Evolutionary conservation across 2,113 vertebrate genomes (phyloP), one percentile per base, ranked within the genome.

Genomic region (Amphiprion percula): DNA sequence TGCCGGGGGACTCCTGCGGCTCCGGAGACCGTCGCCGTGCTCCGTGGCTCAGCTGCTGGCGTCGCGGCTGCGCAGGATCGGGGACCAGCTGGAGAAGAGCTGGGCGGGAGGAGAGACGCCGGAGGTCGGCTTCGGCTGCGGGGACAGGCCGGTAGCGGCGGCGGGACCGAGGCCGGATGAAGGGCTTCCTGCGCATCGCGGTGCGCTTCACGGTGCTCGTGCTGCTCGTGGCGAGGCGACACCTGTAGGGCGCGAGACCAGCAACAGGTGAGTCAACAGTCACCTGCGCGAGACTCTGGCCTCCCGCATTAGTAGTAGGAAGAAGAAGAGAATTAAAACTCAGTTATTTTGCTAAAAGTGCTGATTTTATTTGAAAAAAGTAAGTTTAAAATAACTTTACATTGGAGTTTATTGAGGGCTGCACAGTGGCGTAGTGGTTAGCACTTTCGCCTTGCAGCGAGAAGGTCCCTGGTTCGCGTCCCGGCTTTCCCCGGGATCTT

Each of bases 31-130:
- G 1, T 88, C 89, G 44, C 84, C 91, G n/a, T 91, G 93, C 87
- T 88, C 94, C 28, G 87, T 83, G 75, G 90, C 92, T 41, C 94
- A 91, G 85, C 77, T 91, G 47, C 90, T 96, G 1, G 96, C 95
- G 21, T 88, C 92, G 53, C 95, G 95, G 28, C 87, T 97, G 85
- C 93, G 95, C 73, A 92, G 89, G 68, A 94, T 96, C 88, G 96
- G 95, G n/a, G 96, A 96, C 85, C 94, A 94, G 92, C 91, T 97
- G 84, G 90, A 95, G 69, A 94, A 90, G 28, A 85, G 88, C 74
- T 88, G 90, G 68, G 61, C 68, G 39, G 62, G 71, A 46, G 49
- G 46, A 23, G 66, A 65, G 52, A 41, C 59, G 47, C 15, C 47
- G 46, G 75, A 44, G 1, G 53, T 75, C 54, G 79, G 84, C 41